phyloP scores from a whole-genome alignment of 1,140 invertebrate species.

The Conus betulinus region DNA sequence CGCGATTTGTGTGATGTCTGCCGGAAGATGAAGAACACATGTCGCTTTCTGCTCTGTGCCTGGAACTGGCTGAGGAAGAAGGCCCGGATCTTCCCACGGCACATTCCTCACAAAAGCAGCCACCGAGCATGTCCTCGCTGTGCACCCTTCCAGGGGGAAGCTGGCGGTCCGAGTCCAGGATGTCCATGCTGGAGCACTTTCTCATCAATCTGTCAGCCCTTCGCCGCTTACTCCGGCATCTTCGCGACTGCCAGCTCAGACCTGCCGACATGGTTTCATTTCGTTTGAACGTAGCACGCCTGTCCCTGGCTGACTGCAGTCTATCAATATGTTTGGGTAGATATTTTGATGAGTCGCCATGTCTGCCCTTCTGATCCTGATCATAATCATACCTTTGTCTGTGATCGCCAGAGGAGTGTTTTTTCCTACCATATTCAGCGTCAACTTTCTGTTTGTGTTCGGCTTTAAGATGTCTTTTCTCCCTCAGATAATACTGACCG shows the following conservation, averaged over 20 bases:
- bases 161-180: background rate
- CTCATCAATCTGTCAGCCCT: background rate
- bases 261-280: background rate
- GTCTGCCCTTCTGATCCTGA: background rate
- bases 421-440: background rate
- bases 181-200: slow-evolving; percentile 25
- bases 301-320: slow-evolving; percentile 3
- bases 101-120: background rate
- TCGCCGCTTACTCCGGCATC: background rate
- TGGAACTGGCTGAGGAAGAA: background rate
- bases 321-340: background rate
- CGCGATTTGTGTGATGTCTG: background rate
- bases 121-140: slow-evolving; percentile 2
- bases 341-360: background rate
- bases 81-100: background rate
- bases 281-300: slow-evolving; percentile 4
- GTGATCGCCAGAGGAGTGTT: background rate
- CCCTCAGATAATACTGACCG: background rate
- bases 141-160: background rate
- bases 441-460: background rate
- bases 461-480: background rate
- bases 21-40: background rate
- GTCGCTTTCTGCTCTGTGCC: background rate
- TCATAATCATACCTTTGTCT: background rate
- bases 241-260: background rate